Evolutionary conservation across 2,797 vertebrate genomes (phyloP).

Genomic region (Arctocebus calabarensis): DNA sequence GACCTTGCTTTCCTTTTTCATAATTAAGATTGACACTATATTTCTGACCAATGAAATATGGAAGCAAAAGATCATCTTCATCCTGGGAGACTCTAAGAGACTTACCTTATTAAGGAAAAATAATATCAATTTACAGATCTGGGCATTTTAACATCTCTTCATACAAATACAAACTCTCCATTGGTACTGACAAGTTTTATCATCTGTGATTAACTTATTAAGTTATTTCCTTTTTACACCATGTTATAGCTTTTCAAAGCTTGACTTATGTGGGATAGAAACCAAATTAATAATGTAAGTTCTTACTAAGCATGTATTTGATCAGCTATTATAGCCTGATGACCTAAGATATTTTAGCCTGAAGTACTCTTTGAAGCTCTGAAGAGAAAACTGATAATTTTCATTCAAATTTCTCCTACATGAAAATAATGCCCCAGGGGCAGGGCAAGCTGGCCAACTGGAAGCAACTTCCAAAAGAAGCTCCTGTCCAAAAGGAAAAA

Average conservation of each 20-base stretch:
- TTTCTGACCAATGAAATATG: slow-evolving; percentile 21
- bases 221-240: slow-evolving; percentile 1
- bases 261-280: neutral
- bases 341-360: neutral
- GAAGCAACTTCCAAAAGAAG: too few species aligned
- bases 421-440: slow-evolving; percentile 1
- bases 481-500: too few species aligned
- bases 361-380: neutral
- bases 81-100: neutral
- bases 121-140: neutral
- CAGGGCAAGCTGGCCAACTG: too few species aligned
- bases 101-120: slow-evolving; percentile 9
- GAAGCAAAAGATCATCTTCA: slow-evolving; percentile 15
- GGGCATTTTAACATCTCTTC: neutral
- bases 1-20: neutral
- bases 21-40: neutral
- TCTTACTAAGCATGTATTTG: neutral
- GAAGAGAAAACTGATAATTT: neutral
- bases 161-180: neutral
- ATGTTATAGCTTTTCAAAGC: neutral
- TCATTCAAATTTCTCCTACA: neutral
- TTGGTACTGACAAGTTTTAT: neutral
- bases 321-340: neutral
- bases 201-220: neutral
- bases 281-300: neutral